Conservation (phyloP, 2,888 invertebrate species). For the Torymus auratus region DNA sequence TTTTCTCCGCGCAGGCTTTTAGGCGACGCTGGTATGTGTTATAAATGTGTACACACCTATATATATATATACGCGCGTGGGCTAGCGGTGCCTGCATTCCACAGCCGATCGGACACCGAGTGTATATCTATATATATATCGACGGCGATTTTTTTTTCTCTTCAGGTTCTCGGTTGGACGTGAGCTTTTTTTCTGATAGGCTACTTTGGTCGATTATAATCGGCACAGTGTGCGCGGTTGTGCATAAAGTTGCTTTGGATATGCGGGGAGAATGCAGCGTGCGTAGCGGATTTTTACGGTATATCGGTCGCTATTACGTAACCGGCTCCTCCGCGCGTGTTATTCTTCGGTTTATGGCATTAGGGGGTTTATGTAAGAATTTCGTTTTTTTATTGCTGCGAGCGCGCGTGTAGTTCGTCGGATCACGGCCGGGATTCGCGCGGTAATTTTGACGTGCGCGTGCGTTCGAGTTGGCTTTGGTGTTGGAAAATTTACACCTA, state of each 20-base stretch:
- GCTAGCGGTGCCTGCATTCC: constrained; percentile 50
- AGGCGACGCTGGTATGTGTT: background rate
- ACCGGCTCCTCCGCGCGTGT: too few species aligned
- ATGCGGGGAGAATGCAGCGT: too few species aligned
- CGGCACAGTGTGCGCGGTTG: constrained; percentile 1
- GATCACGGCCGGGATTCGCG: too few species aligned
- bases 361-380: constrained; percentile 4
- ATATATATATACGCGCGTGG: too few species aligned
- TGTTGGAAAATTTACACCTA: too few species aligned
- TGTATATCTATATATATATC: background rate
- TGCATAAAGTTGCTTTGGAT: too few species aligned
- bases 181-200: background rate
- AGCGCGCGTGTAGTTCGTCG: too few species aligned
- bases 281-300: too few species aligned
- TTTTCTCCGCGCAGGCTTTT: constrained; percentile 20
- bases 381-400: background rate
- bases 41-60: too few species aligned
- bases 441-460: too few species aligned
- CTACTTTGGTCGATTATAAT: constrained; percentile 1
- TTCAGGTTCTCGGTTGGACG: background rate
- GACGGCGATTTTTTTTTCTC: background rate
- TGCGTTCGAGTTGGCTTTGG: too few species aligned
- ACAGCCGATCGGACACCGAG: constrained; percentile 9
- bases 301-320: too few species aligned
- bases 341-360: background rate